Evolutionary conservation across 2,888 invertebrate genomes (phyloP), one percentile per base, ranked within the genome.

Genomic region (Antheraea yamamai): DNA sequence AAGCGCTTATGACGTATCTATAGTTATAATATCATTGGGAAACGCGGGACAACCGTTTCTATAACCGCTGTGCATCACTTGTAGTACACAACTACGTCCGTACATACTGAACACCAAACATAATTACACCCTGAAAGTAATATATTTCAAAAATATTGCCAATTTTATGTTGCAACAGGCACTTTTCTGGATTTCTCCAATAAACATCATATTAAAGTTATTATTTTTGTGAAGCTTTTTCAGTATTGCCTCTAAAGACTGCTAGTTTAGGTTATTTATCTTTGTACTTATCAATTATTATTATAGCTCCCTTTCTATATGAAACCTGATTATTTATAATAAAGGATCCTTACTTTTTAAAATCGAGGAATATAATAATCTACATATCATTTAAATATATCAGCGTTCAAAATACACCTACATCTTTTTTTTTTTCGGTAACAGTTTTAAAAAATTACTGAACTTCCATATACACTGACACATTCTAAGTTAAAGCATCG

Each of bases 121-220:
- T 87, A 89, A 90, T 81, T 83, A 87, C 85, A 88, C 87, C 87
- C 87, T 84, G 86, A 93, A 93, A 89, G 85, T 89, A 92, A 91
- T 86, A 92, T 90, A 86, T 91, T 91, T 92, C 89, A 89, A 93
- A 94, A 94, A 93, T 94, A 94, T 94, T 94, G 94, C 94, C 94
- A 94, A 93, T 91, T 90, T 94, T 89, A 91, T 91, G 93, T 94
- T 92, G 92, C 94, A 93, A 94, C 93, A 94, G 94, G 94, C 94
- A 94, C 94, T 94, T 94, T 84, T 92, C 93, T 94, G 94, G 94
- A 94, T 94, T 93, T 88, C 94, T 94, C 94, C 94, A 94, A 94
- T 94, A 94, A 92, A 93, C 92, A 91, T 93, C 92, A 91, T 94
- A 93, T 90, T 91, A 91, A 92, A 92, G 88, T 91, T 90, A 91